Evolutionary conservation across 2,888 invertebrate species (phyloP).

Genomic region (Eumerus sabulonum): DNA sequence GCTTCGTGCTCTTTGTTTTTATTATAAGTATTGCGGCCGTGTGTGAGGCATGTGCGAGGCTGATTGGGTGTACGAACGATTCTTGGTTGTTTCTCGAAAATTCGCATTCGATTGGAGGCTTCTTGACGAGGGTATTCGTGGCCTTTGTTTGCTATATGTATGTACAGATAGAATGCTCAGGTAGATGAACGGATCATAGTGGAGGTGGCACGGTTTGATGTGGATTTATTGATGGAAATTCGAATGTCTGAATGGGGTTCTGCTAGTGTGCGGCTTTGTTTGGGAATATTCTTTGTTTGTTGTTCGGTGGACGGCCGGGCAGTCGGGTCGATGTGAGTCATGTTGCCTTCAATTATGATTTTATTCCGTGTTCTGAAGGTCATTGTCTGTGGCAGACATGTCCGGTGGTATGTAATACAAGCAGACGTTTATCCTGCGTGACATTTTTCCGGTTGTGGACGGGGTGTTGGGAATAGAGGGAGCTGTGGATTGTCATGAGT

Average conservation of each 20-base stretch:
- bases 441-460: slow-evolving; percentile 4
- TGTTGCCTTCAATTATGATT: slow-evolving; percentile 34
- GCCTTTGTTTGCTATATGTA: slow-evolving; percentile 50
- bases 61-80: slow-evolving; percentile 27
- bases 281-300: slow-evolving; percentile 11
- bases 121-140: slow-evolving; percentile 23
- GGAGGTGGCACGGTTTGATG: neutral
- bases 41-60: slow-evolving; percentile 2
- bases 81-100: slow-evolving; percentile 55
- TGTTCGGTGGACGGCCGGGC: neutral
- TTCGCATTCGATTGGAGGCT: slow-evolving; percentile 45
- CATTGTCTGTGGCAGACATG: slow-evolving; percentile 46
- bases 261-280: neutral
- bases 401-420: slow-evolving; percentile 8
- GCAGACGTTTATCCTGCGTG: slow-evolving; percentile 35
- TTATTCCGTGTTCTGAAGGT: slow-evolving; percentile 43
- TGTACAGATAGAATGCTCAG: slow-evolving; percentile 17
- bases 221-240: slow-evolving; percentile 3
- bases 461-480: neutral
- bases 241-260: slow-evolving; percentile 8
- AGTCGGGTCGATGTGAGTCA: slow-evolving; percentile 37
- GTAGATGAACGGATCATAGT: slow-evolving; percentile 10
- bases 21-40: too few relatives aligned
- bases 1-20: slow-evolving; percentile 2
- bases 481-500: slow-evolving; percentile 1